Percentiles rank a stretch among this genome's conserved stretches.
These are phyloP conservation scores for Mesodorylaimus sp. DNA, from an alignment of 2,888 invertebrate species.

Conservation along the genomic window DNA sequence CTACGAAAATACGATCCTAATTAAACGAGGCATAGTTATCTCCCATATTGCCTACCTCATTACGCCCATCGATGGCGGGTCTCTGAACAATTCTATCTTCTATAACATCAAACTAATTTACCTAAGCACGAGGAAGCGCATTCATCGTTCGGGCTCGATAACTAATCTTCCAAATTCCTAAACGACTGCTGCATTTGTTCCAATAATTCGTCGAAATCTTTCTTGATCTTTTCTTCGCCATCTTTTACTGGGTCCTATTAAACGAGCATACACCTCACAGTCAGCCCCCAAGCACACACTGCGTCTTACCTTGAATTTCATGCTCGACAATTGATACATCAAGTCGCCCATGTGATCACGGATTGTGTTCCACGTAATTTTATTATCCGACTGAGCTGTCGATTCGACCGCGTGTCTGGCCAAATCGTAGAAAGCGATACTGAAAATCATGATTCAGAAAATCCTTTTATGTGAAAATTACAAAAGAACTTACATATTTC, in stretches of 20 bases:
- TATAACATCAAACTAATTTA: too few relatives aligned
- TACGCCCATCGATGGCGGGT: too few relatives aligned
- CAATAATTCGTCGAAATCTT: constrained; percentile 83
- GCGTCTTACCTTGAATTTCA: constrained; percentile 80
- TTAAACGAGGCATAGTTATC: too few relatives aligned
- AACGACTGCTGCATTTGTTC: constrained; percentile 94
- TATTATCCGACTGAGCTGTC: constrained; percentile 95
- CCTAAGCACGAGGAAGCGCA: too few relatives aligned
- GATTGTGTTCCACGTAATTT: constrained; percentile 93
- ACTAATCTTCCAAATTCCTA: constrained; percentile 95
- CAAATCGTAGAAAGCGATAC: constrained; percentile 89
- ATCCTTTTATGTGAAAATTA: constrained; percentile 1
- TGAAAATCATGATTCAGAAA: constrained; percentile 11
- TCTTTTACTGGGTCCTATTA: constrained; percentile 85
- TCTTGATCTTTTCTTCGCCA: constrained; percentile 87
- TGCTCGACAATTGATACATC: constrained; percentile 86
- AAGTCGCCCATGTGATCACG: constrained; percentile 88
- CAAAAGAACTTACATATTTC: constrained; percentile 49
- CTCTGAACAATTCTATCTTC: too few relatives aligned
- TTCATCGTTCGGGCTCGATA: too few relatives aligned
- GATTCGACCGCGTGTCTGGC: constrained; percentile 91
- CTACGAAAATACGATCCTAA: too few relatives aligned
- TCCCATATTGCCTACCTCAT: too few relatives aligned
- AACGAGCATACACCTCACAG: constrained; percentile 10
- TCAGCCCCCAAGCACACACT: constrained; percentile 4